phyloP scores from a whole-genome alignment of 2,888 invertebrate species.

The Paralinhomoeus sp. region DNA sequence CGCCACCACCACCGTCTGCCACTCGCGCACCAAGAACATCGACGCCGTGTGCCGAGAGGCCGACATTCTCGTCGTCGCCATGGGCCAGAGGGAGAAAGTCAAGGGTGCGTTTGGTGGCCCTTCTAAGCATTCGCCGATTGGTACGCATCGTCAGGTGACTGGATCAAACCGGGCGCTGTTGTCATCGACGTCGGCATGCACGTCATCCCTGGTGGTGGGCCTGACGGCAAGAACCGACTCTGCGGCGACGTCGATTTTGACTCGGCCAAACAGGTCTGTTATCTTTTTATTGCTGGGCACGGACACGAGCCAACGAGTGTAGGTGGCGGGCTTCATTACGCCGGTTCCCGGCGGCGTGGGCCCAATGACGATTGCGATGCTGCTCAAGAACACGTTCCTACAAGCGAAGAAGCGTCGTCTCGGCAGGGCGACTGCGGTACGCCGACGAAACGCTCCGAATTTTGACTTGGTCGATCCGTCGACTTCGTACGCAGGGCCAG shows the following conservation, averaged over 20 bases:
- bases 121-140: background rate
- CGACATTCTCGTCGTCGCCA: conserved; percentile 86
- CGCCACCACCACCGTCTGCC: conserved; percentile 88
- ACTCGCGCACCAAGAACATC: conserved; percentile 50
- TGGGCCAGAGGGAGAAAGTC: conserved; percentile 68
- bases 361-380: conserved; percentile 87
- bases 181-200: conserved; percentile 98
- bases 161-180: conserved; percentile 91
- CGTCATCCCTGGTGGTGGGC: conserved; percentile 20
- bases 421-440: background rate
- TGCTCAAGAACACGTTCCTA: conserved; percentile 57
- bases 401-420: conserved; percentile 39
- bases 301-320: too few species aligned
- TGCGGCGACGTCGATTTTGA: conserved; percentile 84
- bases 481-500: conserved; percentile 13
- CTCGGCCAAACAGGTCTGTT: conserved; percentile 37
- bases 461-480: too few species aligned
- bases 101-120: conserved; percentile 36
- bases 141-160: conserved; percentile 41
- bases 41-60: conserved; percentile 34
- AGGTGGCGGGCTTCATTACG: conserved; percentile 11
- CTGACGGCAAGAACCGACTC: conserved; percentile 14
- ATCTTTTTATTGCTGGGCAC: too few species aligned
- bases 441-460: background rate
- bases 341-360: conserved; percentile 57